These are phyloP conservation scores for Rhynchonema sp. DNA, from an alignment of 2,888 invertebrate genomes.

Conservation along the genomic window DNA sequence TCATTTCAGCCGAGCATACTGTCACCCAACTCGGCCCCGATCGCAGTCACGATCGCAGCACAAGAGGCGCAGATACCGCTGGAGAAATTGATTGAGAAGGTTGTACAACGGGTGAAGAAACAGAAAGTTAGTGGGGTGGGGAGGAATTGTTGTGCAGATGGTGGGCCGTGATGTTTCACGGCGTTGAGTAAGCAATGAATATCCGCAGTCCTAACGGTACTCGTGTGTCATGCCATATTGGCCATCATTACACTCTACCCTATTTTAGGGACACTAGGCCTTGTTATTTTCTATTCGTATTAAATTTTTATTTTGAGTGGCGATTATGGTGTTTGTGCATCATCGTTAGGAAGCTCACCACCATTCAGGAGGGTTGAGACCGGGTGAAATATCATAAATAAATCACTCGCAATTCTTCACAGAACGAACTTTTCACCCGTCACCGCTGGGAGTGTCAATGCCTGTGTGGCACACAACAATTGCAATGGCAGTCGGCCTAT, in stretches of 20 bases:
- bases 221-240: too few species aligned
- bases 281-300: too few species aligned
- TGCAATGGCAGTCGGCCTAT: conserved; percentile 2
- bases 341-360: too few species aligned
- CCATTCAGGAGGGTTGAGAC: too few species aligned
- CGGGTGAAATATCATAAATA: not conserved
- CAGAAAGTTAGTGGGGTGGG: not conserved
- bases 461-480: conserved; percentile 2
- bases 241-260: too few species aligned
- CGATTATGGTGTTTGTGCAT: too few species aligned
- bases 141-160: too few species aligned
- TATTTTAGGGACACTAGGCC: too few species aligned
- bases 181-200: too few species aligned
- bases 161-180: too few species aligned
- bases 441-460: conserved; percentile 6
- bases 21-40: not conserved
- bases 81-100: not conserved
- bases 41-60: not conserved
- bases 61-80: not conserved
- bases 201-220: too few species aligned
- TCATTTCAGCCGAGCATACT: not conserved
- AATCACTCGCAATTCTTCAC: not conserved
- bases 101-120: not conserved
- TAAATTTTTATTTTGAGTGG: too few species aligned
- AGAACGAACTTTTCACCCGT: conserved; percentile 5